Evolutionary conservation across 1,140 invertebrate species (phyloP).

Genomic region (Popillia japonica): DNA sequence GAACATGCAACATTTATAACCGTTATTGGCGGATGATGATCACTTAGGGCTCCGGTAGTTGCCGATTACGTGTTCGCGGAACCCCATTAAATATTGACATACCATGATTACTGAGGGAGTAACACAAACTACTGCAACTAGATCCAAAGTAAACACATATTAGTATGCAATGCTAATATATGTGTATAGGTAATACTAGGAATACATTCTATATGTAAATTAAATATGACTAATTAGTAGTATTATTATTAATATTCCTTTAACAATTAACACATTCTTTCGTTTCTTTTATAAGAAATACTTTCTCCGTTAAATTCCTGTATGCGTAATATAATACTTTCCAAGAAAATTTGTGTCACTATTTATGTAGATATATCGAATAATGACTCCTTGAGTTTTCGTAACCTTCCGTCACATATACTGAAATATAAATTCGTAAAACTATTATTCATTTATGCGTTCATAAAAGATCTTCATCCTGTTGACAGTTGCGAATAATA

Average conservation of each 20-base stretch:
- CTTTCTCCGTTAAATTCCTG: neutral
- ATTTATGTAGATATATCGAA: neutral
- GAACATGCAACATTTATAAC: conserved; percentile 10
- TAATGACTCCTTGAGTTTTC: neutral
- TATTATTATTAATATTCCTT: neutral
- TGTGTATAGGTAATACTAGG: no score
- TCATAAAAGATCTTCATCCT: neutral
- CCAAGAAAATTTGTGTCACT: neutral
- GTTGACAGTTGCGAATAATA: neutral
- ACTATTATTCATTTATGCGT: neutral
- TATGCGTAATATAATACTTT: neutral
- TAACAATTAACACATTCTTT: no score
- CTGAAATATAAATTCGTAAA: neutral
- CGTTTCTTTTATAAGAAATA: neutral
- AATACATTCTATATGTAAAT: no score
- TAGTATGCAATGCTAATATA: no score
- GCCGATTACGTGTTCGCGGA: neutral
- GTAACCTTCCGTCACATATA: neutral
- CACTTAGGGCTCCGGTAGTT: neutral
- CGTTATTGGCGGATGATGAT: neutral
- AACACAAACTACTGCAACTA: neutral
- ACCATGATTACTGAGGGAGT: neutral
- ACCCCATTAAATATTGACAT: neutral
- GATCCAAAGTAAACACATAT: no score
- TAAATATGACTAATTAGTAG: no score